Percentiles rank a stretch among this genome's conserved stretches.
phyloP scores from a whole-genome alignment of 2,888 invertebrate genomes.

The Spatulosminthurus flaviceps region DNA sequence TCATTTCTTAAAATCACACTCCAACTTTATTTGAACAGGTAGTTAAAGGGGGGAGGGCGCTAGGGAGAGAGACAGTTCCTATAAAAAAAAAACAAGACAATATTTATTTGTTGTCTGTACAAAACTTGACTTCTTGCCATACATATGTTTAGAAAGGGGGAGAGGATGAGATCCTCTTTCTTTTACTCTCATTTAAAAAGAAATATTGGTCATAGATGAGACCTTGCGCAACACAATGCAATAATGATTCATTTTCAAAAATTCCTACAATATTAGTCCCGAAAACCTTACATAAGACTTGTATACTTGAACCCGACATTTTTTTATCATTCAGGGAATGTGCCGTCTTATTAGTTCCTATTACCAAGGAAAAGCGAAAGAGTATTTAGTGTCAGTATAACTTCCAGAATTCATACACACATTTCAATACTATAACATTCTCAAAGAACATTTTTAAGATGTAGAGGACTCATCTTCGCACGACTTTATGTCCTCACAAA shows the following conservation, averaged over 20 bases:
- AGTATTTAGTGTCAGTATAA: too few relatives aligned
- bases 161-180: constrained; percentile 37
- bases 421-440: too few relatives aligned
- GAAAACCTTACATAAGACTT: too few relatives aligned
- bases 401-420: too few relatives aligned
- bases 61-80: not conserved
- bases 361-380: not conserved
- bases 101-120: not conserved
- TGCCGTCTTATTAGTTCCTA: constrained; percentile 6
- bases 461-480: constrained; percentile 23
- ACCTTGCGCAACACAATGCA: constrained; percentile 24
- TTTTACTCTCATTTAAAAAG: constrained; percentile 50
- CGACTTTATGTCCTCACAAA: constrained; percentile 22
- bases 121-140: not conserved
- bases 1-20: constrained; percentile 35
- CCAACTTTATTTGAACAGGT: constrained; percentile 28
- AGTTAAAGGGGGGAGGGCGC: not conserved
- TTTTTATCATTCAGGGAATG: constrained; percentile 10
- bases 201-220: constrained; percentile 43
- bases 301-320: not conserved
- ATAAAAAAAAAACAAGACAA: not conserved
- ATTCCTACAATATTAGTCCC: not conserved
- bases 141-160: not conserved
- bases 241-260: constrained; percentile 45
- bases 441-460: constrained; percentile 24